Base-by-base conservation (phyloP, 2,797 vertebrate species). In the Denticeps clupeoides region DNA sequence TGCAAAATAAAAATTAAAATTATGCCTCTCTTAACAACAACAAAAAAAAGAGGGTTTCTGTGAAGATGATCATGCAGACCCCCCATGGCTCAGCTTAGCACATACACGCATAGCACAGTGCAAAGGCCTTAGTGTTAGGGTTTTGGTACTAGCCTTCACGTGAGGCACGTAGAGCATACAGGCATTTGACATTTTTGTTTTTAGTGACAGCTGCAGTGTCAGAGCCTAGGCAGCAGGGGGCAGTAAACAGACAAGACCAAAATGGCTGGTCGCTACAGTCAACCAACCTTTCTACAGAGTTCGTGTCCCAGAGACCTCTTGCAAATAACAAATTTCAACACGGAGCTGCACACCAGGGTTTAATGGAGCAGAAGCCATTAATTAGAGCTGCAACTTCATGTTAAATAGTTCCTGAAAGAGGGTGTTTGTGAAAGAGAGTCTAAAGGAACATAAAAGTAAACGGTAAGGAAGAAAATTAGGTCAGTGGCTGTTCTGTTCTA, bases 141-240 rank as follows among this genome's bases (percentile, higher is more conserved):
- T n/a, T n/a, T n/a, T n/a, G 10, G 21, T 21, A 11, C 7, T 10
- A 37, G 33, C 33, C 37, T 33, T 5, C 33, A 8, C 37, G 19
- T 33, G 10, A 19, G 16, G 38, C 16, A 3, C 28, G 8, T 9
- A 28, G 27, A 28, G 27, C 4, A 4, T 10, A 28, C 28, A 27
- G 8, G 18, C 35, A 19, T 4, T 8, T 18, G 7, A 21, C 11
- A 4, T 33, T 43, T 27, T 45, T 21, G 22, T 21, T 19, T 56
- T 5, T 26, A 22, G 8, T 53, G 13, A 43, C 35, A 9, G 13
- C 19, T 11, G 53, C 47, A 51, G 65, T 47, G 50, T 70, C 51
- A 57, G 41, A 33, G 31, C 63, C 55, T 54, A 21, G 47, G 79
- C 78, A 80, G 72, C 77, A 83, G 82, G 65, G 64, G 80, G 74